phyloP scores from a whole-genome alignment of 2,888 invertebrate genomes.

The Chymomyza fuscimana region DNA sequence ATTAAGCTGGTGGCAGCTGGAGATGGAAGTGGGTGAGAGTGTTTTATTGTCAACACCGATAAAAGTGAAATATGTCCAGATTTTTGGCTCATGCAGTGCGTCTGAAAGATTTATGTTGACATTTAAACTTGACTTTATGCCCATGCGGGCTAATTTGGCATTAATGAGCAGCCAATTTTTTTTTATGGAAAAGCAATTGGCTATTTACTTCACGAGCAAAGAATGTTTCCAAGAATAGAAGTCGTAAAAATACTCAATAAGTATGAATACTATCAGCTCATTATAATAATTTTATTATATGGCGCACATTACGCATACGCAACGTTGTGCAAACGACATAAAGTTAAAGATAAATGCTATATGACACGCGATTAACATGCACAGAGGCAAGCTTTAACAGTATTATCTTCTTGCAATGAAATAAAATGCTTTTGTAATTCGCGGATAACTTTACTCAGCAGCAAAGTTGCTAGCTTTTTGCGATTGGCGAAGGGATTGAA shows the following conservation, averaged over 20 bases:
- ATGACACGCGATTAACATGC: not conserved
- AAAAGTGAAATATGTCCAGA: conserved; percentile 52
- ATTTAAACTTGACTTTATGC: conserved; percentile 53
- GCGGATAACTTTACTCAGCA: not conserved
- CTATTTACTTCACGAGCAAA: not conserved
- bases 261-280: not conserved
- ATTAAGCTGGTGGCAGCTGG: conserved; percentile 48
- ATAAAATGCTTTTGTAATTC: not conserved
- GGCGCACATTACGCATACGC: conserved; percentile 37
- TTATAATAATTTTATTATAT: not conserved
- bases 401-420: not conserved
- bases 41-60: conserved; percentile 50
- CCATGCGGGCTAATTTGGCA: conserved; percentile 39
- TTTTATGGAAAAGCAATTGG: not conserved
- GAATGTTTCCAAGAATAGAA: not conserved
- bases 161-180: not conserved
- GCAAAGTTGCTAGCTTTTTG: too few species aligned
- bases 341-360: not conserved
- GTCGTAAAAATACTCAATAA: not conserved
- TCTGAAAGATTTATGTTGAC: conserved; percentile 56
- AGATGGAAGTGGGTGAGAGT: conserved; percentile 10
- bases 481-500: too few species aligned
- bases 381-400: not conserved
- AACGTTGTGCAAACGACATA: conserved; percentile 16
- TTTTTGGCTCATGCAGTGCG: conserved; percentile 22